phyloP scores from a whole-genome alignment of 2,888 invertebrate genomes.

The Baccha elongata region DNA sequence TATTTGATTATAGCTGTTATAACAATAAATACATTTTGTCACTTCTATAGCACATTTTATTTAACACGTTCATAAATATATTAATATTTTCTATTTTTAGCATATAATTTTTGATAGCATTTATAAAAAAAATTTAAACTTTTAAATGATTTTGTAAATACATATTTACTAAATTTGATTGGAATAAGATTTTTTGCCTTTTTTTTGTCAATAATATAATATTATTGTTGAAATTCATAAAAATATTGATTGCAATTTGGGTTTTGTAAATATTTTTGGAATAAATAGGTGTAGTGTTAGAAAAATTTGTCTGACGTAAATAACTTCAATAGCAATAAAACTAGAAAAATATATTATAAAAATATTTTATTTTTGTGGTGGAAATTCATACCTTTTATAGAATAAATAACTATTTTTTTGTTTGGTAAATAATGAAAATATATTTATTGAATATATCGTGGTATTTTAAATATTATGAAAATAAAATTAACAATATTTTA shows the following conservation, averaged over 20 bases:
- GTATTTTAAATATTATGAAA: no score
- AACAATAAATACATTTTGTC: conserved; percentile 60
- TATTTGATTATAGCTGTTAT: conserved; percentile 67
- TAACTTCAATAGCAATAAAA: conserved; percentile 35
- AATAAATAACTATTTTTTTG: conserved; percentile 37
- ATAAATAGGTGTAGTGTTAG: conserved; percentile 19
- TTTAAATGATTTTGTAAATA: conserved; percentile 48
- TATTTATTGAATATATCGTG: not conserved
- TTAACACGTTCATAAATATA: conserved; percentile 28
- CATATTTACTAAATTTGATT: conserved; percentile 20
- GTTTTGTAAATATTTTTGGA: conserved; percentile 56
- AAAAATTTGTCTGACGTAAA: conserved; percentile 38
- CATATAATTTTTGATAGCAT: conserved; percentile 48
- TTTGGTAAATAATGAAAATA: conserved; percentile 18
- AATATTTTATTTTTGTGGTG: conserved; percentile 29
- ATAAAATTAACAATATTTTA: no score
- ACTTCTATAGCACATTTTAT: conserved; percentile 46
- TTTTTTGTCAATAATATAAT: conserved; percentile 6
- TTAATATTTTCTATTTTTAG: conserved; percentile 26
- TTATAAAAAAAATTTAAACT: conserved; percentile 37
- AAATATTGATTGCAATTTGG: conserved; percentile 54
- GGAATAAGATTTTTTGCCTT: conserved; percentile 16
- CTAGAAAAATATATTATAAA: conserved; percentile 52
- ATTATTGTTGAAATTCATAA: not conserved
- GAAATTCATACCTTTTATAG: conserved; percentile 30